These are phyloP conservation scores for Pachyrhynchus sulphureomaculatus DNA, from an alignment of 1,140 invertebrate genomes.

Conservation along the genomic window DNA sequence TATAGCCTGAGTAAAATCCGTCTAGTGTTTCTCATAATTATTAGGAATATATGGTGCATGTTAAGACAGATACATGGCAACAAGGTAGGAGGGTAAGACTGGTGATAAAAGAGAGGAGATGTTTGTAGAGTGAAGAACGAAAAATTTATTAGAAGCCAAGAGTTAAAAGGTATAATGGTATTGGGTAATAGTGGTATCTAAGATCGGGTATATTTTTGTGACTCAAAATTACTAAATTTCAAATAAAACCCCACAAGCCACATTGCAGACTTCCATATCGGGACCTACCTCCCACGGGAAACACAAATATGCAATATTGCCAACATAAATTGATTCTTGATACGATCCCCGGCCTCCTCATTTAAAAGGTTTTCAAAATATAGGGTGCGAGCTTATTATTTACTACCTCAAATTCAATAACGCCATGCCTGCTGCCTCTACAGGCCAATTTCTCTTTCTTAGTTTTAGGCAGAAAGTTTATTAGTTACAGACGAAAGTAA, in stretches of 20 bases:
- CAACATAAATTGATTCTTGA: conserved; percentile 51
- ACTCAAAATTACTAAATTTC: not conserved
- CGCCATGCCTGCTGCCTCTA: not conserved
- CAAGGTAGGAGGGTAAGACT: not conserved
- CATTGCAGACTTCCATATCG: conserved; percentile 40
- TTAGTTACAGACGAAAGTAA: not conserved
- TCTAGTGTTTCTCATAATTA: too few relatives aligned
- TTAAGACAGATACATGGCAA: too few relatives aligned
- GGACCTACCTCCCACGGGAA: conserved; percentile 42
- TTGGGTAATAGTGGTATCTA: too few relatives aligned
- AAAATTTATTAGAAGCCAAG: too few relatives aligned
- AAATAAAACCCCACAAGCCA: conserved; percentile 26
- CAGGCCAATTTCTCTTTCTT: conserved; percentile 20
- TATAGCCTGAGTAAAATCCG: too few relatives aligned
- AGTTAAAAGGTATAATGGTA: too few relatives aligned
- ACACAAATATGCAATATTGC: conserved; percentile 52
- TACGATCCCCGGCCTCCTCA: conserved; percentile 45
- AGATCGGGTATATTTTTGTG: too few relatives aligned
- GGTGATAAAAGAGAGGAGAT: too few relatives aligned
- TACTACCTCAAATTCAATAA: conserved; percentile 39
- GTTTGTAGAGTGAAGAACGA: too few relatives aligned
- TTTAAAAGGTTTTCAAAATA: conserved; percentile 50
- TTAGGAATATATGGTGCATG: too few relatives aligned
- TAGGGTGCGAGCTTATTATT: conserved; percentile 45
- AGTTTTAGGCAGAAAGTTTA: conserved; percentile 1